Percentiles rank a stretch among this genome's conserved stretches.
Conservation (phyloP, 2,888 invertebrate genomes). For the Macrophya annulata region DNA sequence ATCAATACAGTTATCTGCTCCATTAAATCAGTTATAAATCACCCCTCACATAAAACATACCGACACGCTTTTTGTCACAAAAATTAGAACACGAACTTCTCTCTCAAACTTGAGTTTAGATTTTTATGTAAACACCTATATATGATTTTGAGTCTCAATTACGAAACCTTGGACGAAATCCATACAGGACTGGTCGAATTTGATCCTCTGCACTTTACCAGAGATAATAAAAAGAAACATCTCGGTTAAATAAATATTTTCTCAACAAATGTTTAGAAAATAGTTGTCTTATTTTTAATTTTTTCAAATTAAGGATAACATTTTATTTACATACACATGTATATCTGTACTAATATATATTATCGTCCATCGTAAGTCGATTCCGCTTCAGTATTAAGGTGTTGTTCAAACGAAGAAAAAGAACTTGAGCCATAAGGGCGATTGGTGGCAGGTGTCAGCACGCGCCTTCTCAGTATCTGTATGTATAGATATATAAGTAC, state of each 20-base stretch:
- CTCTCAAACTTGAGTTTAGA: neutral
- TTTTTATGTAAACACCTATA: neutral
- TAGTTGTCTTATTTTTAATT: neutral
- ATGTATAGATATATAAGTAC: slow-evolving; percentile 35
- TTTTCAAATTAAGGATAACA: neutral
- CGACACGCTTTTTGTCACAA: neutral
- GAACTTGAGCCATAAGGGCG: slow-evolving; percentile 35
- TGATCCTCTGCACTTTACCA: neutral
- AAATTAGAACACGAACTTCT: slow-evolving; percentile 3
- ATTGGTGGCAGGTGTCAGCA: slow-evolving; percentile 52
- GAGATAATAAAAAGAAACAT: neutral
- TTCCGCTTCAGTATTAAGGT: neutral
- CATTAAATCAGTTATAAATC: neutral
- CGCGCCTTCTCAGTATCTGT: slow-evolving; percentile 37
- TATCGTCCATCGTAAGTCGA: neutral
- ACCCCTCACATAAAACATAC: neutral
- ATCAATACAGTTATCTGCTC: neutral
- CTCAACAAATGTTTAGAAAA: too few relatives aligned
- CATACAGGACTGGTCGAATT: neutral
- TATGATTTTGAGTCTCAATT: neutral
- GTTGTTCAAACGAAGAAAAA: slow-evolving; percentile 49
- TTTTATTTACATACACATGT: neutral
- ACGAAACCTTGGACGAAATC: neutral
- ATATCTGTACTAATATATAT: neutral
- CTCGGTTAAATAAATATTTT: neutral